A percentile compares a stretch with the other conserved stretches of the same genome.
These are phyloP conservation scores for Brachionus sp. DNA, from an alignment of 1,140 invertebrate species.

Conservation along the genomic window DNA sequence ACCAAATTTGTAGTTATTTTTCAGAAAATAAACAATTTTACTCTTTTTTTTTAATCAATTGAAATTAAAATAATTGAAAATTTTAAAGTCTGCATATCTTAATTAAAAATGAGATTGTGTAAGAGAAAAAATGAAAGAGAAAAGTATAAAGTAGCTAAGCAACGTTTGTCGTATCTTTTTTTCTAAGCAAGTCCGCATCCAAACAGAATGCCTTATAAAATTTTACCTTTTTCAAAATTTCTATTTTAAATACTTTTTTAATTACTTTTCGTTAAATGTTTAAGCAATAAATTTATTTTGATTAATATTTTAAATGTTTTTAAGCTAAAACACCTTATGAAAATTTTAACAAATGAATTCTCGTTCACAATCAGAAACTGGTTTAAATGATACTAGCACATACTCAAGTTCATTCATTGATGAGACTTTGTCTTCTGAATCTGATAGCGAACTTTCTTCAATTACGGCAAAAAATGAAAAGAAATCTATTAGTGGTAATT, in stretches of 20 bases:
- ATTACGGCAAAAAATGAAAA: background rate
- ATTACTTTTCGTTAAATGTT: background rate
- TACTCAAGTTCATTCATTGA: background rate
- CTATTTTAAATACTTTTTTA: background rate
- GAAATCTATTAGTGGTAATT: background rate
- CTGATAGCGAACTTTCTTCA: background rate
- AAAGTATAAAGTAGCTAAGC: background rate
- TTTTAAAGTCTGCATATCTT: slow-evolving; percentile 25
- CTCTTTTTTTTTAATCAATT: background rate
- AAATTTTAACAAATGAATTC: background rate
- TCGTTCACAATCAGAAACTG: background rate
- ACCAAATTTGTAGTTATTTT: background rate
- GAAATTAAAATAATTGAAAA: background rate
- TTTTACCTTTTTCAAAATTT: background rate
- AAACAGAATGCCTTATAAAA: slow-evolving; percentile 2
- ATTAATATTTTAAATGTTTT: slow-evolving; percentile 6
- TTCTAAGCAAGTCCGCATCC: background rate
- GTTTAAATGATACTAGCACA: background rate
- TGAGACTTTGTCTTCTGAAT: background rate
- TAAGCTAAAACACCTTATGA: background rate
- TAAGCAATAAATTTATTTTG: background rate
- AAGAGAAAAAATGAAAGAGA: background rate
- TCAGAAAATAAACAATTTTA: background rate
- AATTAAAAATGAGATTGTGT: slow-evolving; percentile 25
- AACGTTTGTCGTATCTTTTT: background rate